A percentile compares a stretch with the other conserved stretches of the same genome.
Conservation (phyloP, 2,888 invertebrate genomes). For the Cephus spinipes region DNA sequence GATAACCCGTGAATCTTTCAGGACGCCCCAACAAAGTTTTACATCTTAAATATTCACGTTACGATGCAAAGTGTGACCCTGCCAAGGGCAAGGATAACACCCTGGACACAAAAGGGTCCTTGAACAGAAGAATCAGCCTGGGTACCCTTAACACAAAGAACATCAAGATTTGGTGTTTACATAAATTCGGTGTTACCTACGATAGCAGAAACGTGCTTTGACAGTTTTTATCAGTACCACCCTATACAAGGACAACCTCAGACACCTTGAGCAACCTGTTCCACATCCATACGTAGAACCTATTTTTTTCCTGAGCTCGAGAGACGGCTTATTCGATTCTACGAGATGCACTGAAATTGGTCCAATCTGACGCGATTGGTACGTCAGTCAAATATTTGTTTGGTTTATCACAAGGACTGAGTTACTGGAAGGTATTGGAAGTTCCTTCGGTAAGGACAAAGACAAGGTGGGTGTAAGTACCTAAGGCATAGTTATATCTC, state of each 20-base stretch:
- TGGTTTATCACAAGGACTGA: not conserved
- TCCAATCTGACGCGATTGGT: not conserved
- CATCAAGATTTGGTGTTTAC: not conserved
- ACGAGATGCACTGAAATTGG: not conserved
- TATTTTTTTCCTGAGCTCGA: not conserved
- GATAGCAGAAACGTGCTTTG: not conserved
- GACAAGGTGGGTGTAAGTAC: constrained; percentile 16
- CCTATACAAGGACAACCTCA: too few species aligned
- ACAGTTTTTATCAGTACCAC: not conserved
- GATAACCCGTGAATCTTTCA: not conserved
- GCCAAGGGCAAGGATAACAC: not conserved
- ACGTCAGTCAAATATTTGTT: constrained; percentile 12
- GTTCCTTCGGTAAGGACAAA: not conserved
- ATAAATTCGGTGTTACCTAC: not conserved
- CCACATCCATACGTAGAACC: not conserved
- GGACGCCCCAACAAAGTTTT: not conserved
- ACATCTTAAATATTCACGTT: not conserved
- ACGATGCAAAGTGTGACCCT: not conserved
- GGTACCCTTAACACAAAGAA: not conserved
- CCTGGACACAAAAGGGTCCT: not conserved
- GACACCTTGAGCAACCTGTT: not conserved
- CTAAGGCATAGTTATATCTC: constrained; percentile 10
- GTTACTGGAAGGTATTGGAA: not conserved
- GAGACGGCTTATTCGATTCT: not conserved
- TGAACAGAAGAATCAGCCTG: not conserved